These are phyloP conservation scores for Parnassius glacialis DNA, from an alignment of 2,888 invertebrate genomes.

Conservation along the genomic window DNA sequence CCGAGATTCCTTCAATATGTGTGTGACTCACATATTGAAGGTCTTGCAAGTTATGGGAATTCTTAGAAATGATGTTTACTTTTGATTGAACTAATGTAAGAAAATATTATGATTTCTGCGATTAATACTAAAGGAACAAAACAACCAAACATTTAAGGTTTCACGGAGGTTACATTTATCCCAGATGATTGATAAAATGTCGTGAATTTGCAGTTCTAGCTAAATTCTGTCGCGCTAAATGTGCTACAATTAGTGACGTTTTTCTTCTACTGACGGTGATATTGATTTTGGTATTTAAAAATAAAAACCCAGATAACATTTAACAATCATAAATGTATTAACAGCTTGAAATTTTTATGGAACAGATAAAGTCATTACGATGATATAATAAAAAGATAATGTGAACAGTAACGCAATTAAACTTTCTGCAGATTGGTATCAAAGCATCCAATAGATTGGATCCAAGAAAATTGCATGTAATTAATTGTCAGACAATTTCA, in stretches of 20 bases:
- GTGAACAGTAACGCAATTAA: slow-evolving; percentile 21
- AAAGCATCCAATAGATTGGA: slow-evolving; percentile 34
- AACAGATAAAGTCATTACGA: not conserved
- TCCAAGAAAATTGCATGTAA: slow-evolving; percentile 42
- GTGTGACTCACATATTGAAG: slow-evolving; percentile 44
- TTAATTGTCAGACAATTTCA: slow-evolving; percentile 54
- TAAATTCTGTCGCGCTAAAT: too few species aligned
- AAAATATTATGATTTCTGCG: too few species aligned
- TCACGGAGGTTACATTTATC: too few species aligned
- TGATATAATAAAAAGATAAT: slow-evolving; percentile 26
- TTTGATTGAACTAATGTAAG: not conserved
- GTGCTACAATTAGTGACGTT: too few species aligned
- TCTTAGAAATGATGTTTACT: slow-evolving; percentile 33
- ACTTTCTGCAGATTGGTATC: slow-evolving; percentile 15
- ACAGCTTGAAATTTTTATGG: not conserved
- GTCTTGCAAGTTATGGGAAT: not conserved
- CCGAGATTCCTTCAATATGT: slow-evolving; percentile 25
- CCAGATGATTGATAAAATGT: too few species aligned
- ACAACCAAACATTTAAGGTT: too few species aligned
- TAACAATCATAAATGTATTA: not conserved
- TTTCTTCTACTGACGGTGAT: too few species aligned
- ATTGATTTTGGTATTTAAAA: too few species aligned
- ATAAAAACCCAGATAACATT: too few species aligned
- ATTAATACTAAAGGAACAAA: too few species aligned
- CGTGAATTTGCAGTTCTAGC: too few species aligned